Percentiles rank a stretch among this genome's conserved stretches.
phyloP scores from a whole-genome alignment of 2,113 vertebrate species.

The Hucho hucho region DNA sequence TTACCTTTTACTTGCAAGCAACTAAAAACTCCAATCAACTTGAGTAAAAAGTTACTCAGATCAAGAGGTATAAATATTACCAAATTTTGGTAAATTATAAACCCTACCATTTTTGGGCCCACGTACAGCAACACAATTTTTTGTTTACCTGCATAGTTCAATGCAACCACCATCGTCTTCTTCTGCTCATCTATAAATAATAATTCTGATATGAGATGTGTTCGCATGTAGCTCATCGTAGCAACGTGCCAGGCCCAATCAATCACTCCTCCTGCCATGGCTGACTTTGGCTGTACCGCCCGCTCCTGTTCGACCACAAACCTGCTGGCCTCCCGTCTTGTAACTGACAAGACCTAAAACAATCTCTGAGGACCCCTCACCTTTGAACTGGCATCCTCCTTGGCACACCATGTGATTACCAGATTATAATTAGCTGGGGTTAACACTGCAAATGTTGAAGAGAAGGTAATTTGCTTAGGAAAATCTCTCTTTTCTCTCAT shows the following conservation, averaged over 20 bases:
- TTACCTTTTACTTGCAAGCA: too few species aligned
- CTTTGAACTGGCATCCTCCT: neutral
- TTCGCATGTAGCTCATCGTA: neutral
- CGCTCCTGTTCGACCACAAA: neutral
- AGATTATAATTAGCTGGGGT: neutral
- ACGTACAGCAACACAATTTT: too few species aligned
- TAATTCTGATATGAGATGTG: neutral
- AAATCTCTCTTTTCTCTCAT: neutral
- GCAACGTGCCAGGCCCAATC: neutral
- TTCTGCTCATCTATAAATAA: neutral
- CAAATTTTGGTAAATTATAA: too few species aligned
- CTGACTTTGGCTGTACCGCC: neutral
- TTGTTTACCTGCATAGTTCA: neutral
- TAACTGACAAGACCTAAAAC: neutral
- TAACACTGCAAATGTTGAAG: neutral
- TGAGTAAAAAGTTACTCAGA: too few species aligned
- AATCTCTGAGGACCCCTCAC: neutral
- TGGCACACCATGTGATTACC: neutral
- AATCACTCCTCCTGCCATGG: neutral
- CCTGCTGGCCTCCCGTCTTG: neutral
- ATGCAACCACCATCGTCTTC: neutral
- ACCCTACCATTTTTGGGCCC: too few species aligned
- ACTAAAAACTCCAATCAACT: too few species aligned
- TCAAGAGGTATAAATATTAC: too few species aligned
- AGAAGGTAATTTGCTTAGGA: neutral